phyloP scores from a whole-genome alignment of 2,888 invertebrate genomes.

The Carterocephalus palaemon region DNA sequence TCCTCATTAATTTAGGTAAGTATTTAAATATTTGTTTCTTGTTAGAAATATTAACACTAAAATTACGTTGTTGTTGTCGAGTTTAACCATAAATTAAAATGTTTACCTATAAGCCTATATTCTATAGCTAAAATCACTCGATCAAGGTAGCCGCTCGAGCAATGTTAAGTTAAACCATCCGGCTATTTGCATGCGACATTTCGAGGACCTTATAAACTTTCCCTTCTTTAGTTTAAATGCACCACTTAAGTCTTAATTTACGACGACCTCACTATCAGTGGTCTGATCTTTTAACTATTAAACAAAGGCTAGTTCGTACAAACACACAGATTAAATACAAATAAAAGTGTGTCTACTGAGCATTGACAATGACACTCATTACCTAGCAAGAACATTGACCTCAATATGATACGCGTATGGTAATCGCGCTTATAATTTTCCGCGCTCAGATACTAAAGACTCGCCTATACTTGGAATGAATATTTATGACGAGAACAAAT shows the following conservation, averaged over 20 bases:
- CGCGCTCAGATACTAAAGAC: constrained; percentile 4
- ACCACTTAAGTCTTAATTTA: constrained; percentile 9
- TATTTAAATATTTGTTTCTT: too few relatives aligned
- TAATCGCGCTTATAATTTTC: constrained; percentile 2
- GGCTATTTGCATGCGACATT: constrained; percentile 8
- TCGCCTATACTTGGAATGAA: too few relatives aligned
- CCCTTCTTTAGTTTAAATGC: constrained; percentile 14
- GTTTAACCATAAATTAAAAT: too few relatives aligned
- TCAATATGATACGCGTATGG: constrained; percentile 5
- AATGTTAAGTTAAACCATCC: too few relatives aligned
- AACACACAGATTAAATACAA: constrained; percentile 7
- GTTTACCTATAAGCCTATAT: too few relatives aligned
- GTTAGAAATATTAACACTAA: too few relatives aligned
- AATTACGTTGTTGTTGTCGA: too few relatives aligned
- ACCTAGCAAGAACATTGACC: constrained; percentile 11
- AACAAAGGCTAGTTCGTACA: constrained; percentile 3
- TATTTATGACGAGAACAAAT: too few relatives aligned
- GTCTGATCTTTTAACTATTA: constrained; percentile 4
- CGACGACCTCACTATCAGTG: constrained; percentile 4
- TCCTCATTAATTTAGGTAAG: too few relatives aligned
- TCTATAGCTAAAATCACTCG: too few relatives aligned
- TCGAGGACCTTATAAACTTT: constrained; percentile 6
- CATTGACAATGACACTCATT: constrained; percentile 18
- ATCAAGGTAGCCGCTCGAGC: too few relatives aligned
- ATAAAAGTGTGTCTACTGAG: neutral